Conservation (phyloP, 2,888 invertebrate species). For the Dorcus parallelipipedus region DNA sequence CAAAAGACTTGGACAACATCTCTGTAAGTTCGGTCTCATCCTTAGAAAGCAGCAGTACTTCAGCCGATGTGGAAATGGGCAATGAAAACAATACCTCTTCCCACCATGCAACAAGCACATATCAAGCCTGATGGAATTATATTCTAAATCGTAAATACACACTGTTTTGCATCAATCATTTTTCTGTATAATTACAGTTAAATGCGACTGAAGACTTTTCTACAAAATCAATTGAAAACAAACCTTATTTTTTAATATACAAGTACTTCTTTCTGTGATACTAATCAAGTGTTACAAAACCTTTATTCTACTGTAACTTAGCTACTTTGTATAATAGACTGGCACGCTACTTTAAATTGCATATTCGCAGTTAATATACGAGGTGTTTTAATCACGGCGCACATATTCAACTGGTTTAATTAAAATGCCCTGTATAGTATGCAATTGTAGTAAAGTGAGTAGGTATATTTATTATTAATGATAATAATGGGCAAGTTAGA, state of each 20-base stretch:
- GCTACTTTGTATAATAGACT: constrained; percentile 3
- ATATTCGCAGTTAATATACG: constrained; percentile 14
- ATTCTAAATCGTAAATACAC: too few relatives aligned
- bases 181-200: too few relatives aligned
- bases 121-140: too few relatives aligned
- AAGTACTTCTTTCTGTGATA: too few relatives aligned
- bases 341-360: constrained; percentile 4
- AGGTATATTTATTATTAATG: constrained; percentile 6
- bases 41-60: constrained; percentile 37
- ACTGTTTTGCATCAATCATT: too few relatives aligned
- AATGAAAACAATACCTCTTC: background rate
- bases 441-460: constrained; percentile 33
- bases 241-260: too few relatives aligned
- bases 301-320: constrained; percentile 12
- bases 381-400: constrained; percentile 9
- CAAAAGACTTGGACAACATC: constrained; percentile 51
- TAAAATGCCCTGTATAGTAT: constrained; percentile 44
- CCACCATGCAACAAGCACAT: too few relatives aligned
- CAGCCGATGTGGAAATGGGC: constrained; percentile 31
- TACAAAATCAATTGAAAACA: too few relatives aligned
- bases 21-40: constrained; percentile 28
- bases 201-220: too few relatives aligned
- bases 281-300: background rate
- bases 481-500: too few relatives aligned
- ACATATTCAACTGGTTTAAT: background rate